phyloP scores from a whole-genome alignment of 2,113 vertebrate genomes.

The Hippopotamus amphibius region DNA sequence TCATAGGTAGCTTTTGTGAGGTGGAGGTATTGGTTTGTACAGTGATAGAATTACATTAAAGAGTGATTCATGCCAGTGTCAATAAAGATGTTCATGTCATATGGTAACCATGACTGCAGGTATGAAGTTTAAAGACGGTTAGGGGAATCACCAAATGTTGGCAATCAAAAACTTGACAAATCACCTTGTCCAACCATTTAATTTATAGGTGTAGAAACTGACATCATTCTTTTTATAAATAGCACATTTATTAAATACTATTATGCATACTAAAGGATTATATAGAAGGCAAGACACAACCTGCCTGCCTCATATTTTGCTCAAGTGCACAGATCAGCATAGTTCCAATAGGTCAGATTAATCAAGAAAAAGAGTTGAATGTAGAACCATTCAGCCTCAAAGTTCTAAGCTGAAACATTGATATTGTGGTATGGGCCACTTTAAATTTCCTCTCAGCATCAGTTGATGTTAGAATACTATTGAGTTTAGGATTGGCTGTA shows the following conservation, averaged over 20 bases:
- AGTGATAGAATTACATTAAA: not conserved
- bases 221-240: not conserved
- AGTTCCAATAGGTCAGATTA: not conserved
- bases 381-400: not conserved
- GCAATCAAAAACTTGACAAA: conserved; percentile 21
- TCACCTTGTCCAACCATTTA: not conserved
- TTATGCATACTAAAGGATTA: not conserved
- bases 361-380: not conserved
- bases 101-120: not conserved
- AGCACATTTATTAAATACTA: not conserved
- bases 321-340: not conserved
- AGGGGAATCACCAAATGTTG: not conserved
- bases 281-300: not conserved
- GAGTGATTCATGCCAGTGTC: not conserved
- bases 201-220: not conserved
- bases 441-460: not conserved
- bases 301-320: not conserved
- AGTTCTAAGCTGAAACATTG: not conserved
- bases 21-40: not conserved
- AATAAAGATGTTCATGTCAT: not conserved
- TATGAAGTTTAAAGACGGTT: conserved; percentile 37
- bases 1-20: conserved; percentile 4
- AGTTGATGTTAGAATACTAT: not conserved
- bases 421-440: not conserved
- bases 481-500: not conserved